Evolutionary conservation across 2,888 invertebrate species (phyloP).

Genomic region (Dicyrtomina minuta): DNA sequence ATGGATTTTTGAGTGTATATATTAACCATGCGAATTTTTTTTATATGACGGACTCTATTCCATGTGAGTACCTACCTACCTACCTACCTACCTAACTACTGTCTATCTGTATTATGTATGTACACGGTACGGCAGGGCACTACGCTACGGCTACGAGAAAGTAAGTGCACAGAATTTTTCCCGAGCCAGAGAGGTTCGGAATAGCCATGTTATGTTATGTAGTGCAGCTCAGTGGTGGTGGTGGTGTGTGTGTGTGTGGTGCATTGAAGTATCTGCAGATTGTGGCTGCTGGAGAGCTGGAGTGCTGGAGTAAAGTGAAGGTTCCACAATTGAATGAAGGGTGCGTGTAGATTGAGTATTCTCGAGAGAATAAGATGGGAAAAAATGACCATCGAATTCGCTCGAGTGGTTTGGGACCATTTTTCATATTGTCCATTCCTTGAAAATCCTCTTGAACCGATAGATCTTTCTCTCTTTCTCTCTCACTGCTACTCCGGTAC

Average conservation of each 20-base stretch:
- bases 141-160: neutral
- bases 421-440: constrained; percentile 51
- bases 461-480: constrained; percentile 36
- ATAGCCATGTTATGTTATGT: too few species aligned
- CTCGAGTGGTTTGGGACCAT: constrained; percentile 51
- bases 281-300: too few species aligned
- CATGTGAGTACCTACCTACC: too few species aligned
- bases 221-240: neutral
- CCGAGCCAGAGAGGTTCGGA: neutral
- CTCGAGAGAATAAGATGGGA: constrained; percentile 51
- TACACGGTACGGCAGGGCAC: too few species aligned
- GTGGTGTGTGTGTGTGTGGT: too few species aligned
- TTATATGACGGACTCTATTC: neutral
- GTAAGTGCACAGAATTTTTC: constrained; percentile 19
- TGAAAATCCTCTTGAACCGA: constrained; percentile 29
- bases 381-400: constrained; percentile 52
- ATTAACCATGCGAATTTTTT: constrained; percentile 12
- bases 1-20: neutral
- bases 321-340: constrained; percentile 48
- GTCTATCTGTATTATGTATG: too few species aligned
- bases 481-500: too few species aligned
- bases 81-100: too few species aligned
- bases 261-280: too few species aligned
- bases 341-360: constrained; percentile 48
- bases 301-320: constrained; percentile 4